Evolutionary conservation across 2,113 vertebrate genomes (phyloP).

Genomic region (Peromyscus californicus): DNA sequence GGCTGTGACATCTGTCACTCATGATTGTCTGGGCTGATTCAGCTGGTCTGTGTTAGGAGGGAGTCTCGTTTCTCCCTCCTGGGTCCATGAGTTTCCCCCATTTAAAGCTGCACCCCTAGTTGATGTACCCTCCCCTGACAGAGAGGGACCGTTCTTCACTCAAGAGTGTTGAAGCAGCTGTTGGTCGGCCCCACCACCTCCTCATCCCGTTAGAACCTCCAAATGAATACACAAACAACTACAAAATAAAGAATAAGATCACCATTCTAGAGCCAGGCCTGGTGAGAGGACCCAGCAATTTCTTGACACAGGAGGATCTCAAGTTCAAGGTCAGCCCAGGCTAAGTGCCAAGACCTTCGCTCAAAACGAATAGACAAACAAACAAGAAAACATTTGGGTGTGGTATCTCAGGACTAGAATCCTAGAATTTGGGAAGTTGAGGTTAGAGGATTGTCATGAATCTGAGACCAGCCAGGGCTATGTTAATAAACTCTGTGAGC

Average conservation of each 20-base stretch:
- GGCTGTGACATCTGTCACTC: not conserved
- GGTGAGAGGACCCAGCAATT: not conserved
- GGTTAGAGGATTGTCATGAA: not conserved
- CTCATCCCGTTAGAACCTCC: not conserved
- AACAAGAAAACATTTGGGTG: not conserved
- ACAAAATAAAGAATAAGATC: not conserved
- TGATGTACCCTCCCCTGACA: not conserved
- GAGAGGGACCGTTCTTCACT: not conserved
- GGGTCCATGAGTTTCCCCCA: not conserved
- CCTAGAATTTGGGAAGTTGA: not conserved
- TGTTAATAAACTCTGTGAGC: not conserved
- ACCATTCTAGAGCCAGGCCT: not conserved
- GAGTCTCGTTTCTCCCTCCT: not conserved
- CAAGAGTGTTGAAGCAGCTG: not conserved
- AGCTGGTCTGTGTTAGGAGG: not conserved
- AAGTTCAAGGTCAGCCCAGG: not conserved
- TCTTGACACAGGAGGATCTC: not conserved
- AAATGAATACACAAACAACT: not conserved
- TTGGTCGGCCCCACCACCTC: not conserved
- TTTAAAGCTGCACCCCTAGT: not conserved
- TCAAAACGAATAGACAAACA: not conserved
- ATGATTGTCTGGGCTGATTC: not conserved
- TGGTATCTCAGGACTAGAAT: not conserved
- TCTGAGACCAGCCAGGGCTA: not conserved
- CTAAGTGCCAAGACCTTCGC: too few relatives aligned